Evolutionary conservation across 2,888 invertebrate species (phyloP), one percentile per base, ranked within the genome.

Genomic region (Brenthis hecate): DNA sequence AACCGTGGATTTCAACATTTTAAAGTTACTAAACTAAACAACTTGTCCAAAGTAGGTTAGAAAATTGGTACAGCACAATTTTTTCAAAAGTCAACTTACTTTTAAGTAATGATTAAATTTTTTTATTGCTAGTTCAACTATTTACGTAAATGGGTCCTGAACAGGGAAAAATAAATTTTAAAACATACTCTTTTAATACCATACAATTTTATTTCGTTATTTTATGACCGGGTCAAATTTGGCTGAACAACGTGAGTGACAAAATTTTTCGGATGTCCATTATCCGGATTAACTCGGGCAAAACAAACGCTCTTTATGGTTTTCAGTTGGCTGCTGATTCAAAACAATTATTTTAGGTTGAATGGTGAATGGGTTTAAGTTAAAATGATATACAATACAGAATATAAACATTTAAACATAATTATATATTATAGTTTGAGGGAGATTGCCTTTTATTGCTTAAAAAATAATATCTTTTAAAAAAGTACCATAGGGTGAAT

Each of bases 251-350:
- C 64, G 60, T 70, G 64, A 70, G 66, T 70, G 67, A 67, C 66
- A 67, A 70, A 63, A 70, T 70, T 67, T 66, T 62, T 48, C 51
- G 60, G 36, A 56, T 55, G 56, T 60, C 66, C 66, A 70, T 70
- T 70, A 66, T 61, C 55, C 56, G 66, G 64, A 61, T 70, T 67
- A 70, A 64, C 60, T 66, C 16, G 55, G 47, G 43, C 56, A 51
- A 58, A 64, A 55, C 43, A 68, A 71, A 71, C 62, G 56, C 68
- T 71, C 62, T 71, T 65, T 71, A 67, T 66, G 66, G 55, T 64
- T 66, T 66, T 64, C 70, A 68, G 56, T 68, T 71, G 54, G 65
- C 57, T 19, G 51, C 48, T 70, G 63, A 58, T 58, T 23, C 58
- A 48, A 48, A 8, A 58, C 19, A 58, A 58, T 58, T 58, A 58